Conservation (phyloP, 2,797 vertebrate genomes). For the Sphenopsis melanotis region DNA sequence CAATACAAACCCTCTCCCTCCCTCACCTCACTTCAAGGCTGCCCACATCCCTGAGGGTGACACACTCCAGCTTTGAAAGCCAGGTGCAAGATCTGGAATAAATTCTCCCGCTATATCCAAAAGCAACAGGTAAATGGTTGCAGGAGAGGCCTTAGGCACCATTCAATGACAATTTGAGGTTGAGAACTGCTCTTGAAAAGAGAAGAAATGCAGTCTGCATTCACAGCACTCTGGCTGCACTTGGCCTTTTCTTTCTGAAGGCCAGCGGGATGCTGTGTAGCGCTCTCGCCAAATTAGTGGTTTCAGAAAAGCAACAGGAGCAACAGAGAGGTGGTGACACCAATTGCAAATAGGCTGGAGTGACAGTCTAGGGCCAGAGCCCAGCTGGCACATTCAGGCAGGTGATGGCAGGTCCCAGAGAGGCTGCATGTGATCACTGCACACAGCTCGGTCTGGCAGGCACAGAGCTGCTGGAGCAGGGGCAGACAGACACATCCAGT, state of each 20-base stretch:
- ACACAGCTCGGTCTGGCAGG: background rate
- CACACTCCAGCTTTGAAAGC: background rate
- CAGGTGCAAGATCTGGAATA: fast-evolving
- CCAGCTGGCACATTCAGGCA: background rate
- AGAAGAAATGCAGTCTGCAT: background rate
- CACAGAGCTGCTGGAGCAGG: background rate
- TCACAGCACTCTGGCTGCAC: background rate
- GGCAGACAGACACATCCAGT: background rate
- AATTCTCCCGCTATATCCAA: background rate
- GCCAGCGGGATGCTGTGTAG: background rate
- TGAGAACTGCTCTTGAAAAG: background rate
- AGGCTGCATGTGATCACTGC: background rate
- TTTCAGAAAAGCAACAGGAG: background rate
- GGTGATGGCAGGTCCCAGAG: background rate
- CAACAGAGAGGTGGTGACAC: background rate
- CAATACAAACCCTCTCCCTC: background rate
- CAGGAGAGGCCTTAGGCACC: background rate
- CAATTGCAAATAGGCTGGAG: background rate
- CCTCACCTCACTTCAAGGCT: background rate
- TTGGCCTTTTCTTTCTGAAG: background rate
- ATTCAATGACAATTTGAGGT: background rate
- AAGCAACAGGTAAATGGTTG: background rate
- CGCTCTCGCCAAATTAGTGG: background rate
- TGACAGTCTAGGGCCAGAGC: background rate
- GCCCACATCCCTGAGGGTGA: fast-evolving